A percentile compares a stretch with the other conserved stretches of the same genome.
These are phyloP conservation scores for Liparis tanakae DNA, from an alignment of 2,797 vertebrate genomes.

Conservation along the genomic window DNA sequence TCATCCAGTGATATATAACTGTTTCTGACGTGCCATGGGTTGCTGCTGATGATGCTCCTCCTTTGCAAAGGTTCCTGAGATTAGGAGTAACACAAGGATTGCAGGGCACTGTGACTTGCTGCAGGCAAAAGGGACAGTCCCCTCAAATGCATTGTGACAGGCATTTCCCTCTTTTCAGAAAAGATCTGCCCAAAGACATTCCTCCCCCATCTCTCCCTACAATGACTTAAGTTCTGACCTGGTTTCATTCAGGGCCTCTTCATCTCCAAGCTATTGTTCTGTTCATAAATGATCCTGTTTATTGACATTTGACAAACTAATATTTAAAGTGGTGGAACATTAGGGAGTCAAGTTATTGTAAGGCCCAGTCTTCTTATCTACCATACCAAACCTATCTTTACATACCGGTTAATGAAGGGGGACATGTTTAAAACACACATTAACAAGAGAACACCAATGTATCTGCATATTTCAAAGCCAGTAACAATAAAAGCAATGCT, in stretches of 20 bases:
- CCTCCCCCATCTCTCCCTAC: conserved; percentile 57
- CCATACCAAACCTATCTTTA: not conserved
- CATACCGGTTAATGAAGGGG: not conserved
- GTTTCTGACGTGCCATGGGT: conserved; percentile 19
- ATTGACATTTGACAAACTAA: conserved; percentile 43
- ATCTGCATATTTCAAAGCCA: not conserved
- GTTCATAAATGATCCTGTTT: conserved; percentile 36
- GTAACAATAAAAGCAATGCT: not conserved
- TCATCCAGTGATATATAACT: conserved; percentile 12
- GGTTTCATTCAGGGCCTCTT: conserved; percentile 60
- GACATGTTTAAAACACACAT: not conserved
- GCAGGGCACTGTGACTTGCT: conserved; percentile 43
- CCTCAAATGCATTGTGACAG: conserved; percentile 76
- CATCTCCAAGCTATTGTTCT: conserved; percentile 32
- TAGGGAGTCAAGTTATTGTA: not conserved
- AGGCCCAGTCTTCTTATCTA: no score
- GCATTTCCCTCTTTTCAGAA: conserved; percentile 57
- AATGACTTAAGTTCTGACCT: conserved; percentile 69
- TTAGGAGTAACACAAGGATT: conserved; percentile 51
- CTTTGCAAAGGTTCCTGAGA: conserved; percentile 38
- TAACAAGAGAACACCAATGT: not conserved
- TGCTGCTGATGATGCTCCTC: conserved; percentile 17
- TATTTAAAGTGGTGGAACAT: conserved; percentile 4
- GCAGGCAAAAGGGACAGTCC: conserved; percentile 58
- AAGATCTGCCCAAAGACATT: conserved; percentile 66